These are phyloP conservation scores for Origma solitaria DNA, from an alignment of 2,113 vertebrate genomes.

Conservation along the genomic window DNA sequence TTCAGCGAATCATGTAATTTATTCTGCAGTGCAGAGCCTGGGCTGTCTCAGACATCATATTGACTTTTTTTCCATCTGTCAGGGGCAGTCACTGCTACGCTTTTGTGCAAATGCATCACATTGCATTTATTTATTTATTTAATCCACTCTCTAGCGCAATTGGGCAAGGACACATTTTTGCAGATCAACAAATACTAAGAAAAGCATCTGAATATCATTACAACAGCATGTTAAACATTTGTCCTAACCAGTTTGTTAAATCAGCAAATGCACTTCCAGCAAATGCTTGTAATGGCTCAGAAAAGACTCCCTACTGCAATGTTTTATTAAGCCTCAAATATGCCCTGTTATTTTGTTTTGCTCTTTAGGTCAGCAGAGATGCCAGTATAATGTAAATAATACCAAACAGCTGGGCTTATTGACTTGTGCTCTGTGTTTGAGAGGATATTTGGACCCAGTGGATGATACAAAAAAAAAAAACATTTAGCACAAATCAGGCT, in stretches of 20 bases:
- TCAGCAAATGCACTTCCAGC: slow-evolving; percentile 72
- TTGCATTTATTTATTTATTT: slow-evolving; percentile 77
- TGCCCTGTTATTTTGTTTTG: slow-evolving; percentile 74
- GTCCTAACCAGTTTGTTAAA: slow-evolving; percentile 78
- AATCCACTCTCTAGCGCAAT: slow-evolving; percentile 59
- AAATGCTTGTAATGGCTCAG: slow-evolving; percentile 73
- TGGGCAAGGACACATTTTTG: slow-evolving; percentile 73
- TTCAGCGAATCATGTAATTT: slow-evolving; percentile 84
- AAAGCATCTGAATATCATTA: slow-evolving; percentile 77
- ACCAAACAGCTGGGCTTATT: slow-evolving; percentile 58
- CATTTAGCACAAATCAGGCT: background rate
- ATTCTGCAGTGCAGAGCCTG: slow-evolving; percentile 74
- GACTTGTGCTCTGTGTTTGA: slow-evolving; percentile 11
- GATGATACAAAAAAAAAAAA: slow-evolving; percentile 5
- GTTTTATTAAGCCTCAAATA: slow-evolving; percentile 77
- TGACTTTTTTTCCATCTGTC: slow-evolving; percentile 78
- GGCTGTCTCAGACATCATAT: slow-evolving; percentile 82
- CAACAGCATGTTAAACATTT: slow-evolving; percentile 77
- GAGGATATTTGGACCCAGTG: background rate
- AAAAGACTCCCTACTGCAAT: slow-evolving; percentile 73
- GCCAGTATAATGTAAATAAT: slow-evolving; percentile 69
- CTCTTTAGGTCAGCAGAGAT: slow-evolving; percentile 71
- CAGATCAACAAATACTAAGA: slow-evolving; percentile 77
- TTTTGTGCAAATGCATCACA: slow-evolving; percentile 72
- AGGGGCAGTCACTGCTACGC: slow-evolving; percentile 71